Conservation (phyloP, 2,888 invertebrate species). For the Agrenia bidenticulata region DNA sequence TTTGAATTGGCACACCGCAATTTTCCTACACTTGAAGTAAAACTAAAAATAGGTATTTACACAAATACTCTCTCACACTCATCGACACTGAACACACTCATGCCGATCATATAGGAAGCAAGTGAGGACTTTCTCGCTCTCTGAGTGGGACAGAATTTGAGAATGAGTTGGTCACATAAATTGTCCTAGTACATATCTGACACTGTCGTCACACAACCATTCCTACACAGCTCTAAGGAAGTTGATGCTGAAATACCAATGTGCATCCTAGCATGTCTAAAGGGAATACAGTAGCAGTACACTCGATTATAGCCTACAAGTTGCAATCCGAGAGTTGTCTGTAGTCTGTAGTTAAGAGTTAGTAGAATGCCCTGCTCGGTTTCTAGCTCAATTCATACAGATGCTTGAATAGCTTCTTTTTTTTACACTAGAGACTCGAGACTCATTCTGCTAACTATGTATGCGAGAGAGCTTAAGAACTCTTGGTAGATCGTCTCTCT, state of each 20-base stretch:
- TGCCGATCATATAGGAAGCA: neutral
- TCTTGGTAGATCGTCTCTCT: neutral
- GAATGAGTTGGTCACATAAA: constrained; percentile 5
- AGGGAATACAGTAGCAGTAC: neutral
- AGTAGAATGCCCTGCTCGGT: too few relatives aligned
- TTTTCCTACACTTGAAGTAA: neutral
- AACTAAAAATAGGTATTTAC: constrained; percentile 5
- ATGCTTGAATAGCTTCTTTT: too few relatives aligned
- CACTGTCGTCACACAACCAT: neutral
- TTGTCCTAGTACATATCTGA: constrained; percentile 5
- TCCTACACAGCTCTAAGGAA: neutral
- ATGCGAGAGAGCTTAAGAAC: neutral
- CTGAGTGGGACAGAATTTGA: neutral
- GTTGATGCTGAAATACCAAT: too few relatives aligned
- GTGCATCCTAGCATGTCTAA: too few relatives aligned
- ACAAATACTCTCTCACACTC: neutral
- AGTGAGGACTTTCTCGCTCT: neutral
- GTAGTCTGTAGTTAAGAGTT: too few relatives aligned
- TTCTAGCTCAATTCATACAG: too few relatives aligned
- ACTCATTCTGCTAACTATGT: neutral
- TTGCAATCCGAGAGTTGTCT: neutral
- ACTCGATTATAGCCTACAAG: neutral
- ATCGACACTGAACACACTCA: neutral
- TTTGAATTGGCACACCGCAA: neutral
- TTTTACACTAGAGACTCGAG: too few relatives aligned